Conservation (phyloP, 2,888 invertebrate species). For the Lottia scabra region DNA sequence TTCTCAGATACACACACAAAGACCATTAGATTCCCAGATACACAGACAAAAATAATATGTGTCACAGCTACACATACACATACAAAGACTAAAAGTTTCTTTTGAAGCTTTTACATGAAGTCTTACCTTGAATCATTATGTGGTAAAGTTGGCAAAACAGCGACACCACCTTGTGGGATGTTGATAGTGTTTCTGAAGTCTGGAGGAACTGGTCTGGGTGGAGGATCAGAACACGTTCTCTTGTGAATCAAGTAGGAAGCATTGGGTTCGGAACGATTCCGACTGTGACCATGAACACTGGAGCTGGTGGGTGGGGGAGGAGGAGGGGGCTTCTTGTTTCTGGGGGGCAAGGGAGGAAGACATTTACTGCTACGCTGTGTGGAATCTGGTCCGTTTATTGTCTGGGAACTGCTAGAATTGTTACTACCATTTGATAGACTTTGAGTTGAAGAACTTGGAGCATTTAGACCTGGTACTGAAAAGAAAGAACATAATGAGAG, state of each 20-base stretch:
- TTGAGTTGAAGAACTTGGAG: conserved; percentile 14
- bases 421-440: conserved; percentile 8
- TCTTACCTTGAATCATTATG: not conserved
- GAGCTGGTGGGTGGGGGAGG: conserved; percentile 34
- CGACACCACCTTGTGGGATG: conserved; percentile 22
- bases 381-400: not conserved
- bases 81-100: too few species aligned
- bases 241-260: conserved; percentile 55
- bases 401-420: not conserved
- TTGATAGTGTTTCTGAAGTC: conserved; percentile 36
- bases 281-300: conserved; percentile 36
- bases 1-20: too few species aligned
- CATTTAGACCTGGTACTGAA: conserved; percentile 23
- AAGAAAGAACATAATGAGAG: not conserved
- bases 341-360: conserved; percentile 46
- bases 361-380: not conserved
- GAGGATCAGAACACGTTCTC: conserved; percentile 67
- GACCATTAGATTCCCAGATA: too few species aligned
- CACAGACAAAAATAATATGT: too few species aligned
- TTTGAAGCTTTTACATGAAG: too few species aligned
- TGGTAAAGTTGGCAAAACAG: not conserved
- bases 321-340: conserved; percentile 44
- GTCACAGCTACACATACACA: too few species aligned
- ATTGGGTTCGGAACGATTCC: conserved; percentile 54
- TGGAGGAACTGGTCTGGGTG: conserved; percentile 48